Base-by-base conservation (phyloP, 1,140 invertebrate species). In the Rhagoletis pomonella region DNA sequence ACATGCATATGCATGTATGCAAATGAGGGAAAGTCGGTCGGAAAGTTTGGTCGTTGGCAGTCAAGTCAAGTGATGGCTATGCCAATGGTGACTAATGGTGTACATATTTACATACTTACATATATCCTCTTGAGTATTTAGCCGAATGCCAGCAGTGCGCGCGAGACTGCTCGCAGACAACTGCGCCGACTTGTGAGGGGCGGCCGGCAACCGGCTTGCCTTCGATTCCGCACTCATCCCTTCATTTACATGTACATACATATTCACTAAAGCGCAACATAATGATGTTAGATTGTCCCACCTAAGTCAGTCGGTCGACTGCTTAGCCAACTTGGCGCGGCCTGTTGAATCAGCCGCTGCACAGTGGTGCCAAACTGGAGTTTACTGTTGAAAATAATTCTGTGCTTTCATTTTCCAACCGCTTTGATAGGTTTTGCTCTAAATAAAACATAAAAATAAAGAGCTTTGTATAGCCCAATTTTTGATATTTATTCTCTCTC, bases 81-180 rank as follows among this genome's bases (percentile, higher is more conserved):
- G 67, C 39, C 67, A 73, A 73, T 73, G 67, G 39, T 47, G 42
- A 73, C 67, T 73, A 73, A 73, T 73, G 67, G 39, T 73, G 67
- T 73, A 73, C 67, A 73, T 44, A 73, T 47, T 44, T 73, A 73
- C 12, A 62, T 62, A 62, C 60, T 1, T 62, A 17, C 60, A 62
- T 44, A 44, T 6, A 47, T 73, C 44, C 42, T 42, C 67, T 47
- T 14, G 42, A 17, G 42, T 47, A 3, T 44, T 39, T 47, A 73
- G 67, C 67, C 39, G 67, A 73, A 47, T 73, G 42, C 17, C 44
- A n/a, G 12, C 44, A 73, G 42, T 73, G 12, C 39, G 42, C 42
- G 39, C 67, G 67, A 73, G 67, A 73, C 67, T 73, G 42, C 42
- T 17, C 39, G 39, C 42, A 73, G 67, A 73, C 67, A 73, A 44